These are phyloP conservation scores for Gymnorhina tibicen DNA, from an alignment of 2,113 vertebrate species.

Conservation along the genomic window DNA sequence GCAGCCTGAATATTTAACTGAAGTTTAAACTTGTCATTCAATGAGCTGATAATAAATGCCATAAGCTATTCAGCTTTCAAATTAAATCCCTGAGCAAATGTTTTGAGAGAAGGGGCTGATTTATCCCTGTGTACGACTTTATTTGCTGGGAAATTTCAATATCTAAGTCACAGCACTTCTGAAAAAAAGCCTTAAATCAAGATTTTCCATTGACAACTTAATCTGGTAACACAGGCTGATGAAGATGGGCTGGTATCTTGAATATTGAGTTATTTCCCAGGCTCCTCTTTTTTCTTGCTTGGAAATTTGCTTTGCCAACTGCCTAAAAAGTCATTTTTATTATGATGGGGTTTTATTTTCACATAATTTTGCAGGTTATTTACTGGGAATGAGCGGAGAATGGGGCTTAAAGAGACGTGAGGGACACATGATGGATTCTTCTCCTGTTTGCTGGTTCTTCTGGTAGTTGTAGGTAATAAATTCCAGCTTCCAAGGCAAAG, in stretches of 20 bases:
- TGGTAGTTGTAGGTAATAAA: background rate
- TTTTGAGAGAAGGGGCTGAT: background rate
- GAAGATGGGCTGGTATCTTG: background rate
- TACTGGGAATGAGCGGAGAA: background rate
- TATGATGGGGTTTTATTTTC: background rate
- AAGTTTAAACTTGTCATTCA: conserved; percentile 26
- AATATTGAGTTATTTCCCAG: conserved; percentile 24
- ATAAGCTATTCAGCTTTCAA: background rate
- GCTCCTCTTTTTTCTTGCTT: background rate
- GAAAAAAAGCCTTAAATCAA: background rate
- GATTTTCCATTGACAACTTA: conserved; percentile 1
- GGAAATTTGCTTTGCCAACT: background rate
- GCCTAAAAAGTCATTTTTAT: background rate
- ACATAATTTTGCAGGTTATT: background rate
- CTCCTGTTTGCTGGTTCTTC: background rate
- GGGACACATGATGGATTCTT: background rate
- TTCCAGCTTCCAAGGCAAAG: background rate
- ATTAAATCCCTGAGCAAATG: conserved; percentile 34
- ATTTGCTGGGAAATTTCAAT: conserved; percentile 5
- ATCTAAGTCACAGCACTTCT: background rate
- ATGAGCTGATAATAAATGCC: conserved; percentile 11
- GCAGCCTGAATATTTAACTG: background rate
- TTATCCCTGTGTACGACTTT: background rate
- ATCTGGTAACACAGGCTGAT: background rate
- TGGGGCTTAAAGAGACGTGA: background rate